Percentiles rank a stretch among this genome's conserved stretches.
phyloP scores from a whole-genome alignment of 1,140 invertebrate genomes.

The Holotrichia oblita region DNA sequence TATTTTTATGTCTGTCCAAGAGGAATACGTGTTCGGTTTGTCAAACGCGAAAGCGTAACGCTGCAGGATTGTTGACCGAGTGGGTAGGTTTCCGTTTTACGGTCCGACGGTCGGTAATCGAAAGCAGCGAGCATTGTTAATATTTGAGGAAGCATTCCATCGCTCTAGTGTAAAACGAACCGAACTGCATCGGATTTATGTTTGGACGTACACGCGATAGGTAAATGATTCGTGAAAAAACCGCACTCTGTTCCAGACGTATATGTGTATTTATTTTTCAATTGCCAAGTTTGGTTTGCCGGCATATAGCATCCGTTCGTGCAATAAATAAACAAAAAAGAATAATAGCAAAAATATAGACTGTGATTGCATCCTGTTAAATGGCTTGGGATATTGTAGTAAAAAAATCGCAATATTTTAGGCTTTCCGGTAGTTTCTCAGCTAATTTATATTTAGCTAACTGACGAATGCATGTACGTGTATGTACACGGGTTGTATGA shows the following conservation, averaged over 20 bases:
- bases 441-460: too few species aligned
- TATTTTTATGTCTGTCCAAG: too few species aligned
- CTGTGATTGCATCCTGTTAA: not conserved
- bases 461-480: too few species aligned
- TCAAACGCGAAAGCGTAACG: not conserved
- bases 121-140: slow-evolving; percentile 14
- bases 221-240: slow-evolving; percentile 17
- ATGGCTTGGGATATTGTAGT: too few species aligned
- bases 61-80: not conserved
- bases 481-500: too few species aligned
- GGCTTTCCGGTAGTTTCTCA: too few species aligned
- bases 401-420: too few species aligned
- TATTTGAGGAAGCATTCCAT: slow-evolving; percentile 23
- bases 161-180: slow-evolving; percentile 15
- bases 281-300: not conserved
- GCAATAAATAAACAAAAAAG: slow-evolving; percentile 8
- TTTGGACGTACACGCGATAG: not conserved
- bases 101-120: not conserved
- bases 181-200: slow-evolving; percentile 1
- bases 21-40: not conserved
- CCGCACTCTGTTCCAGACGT: not conserved
- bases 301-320: not conserved
- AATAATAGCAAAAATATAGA: not conserved
- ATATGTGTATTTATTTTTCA: slow-evolving; percentile 28
- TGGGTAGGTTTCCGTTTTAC: slow-evolving; percentile 10